Evolutionary conservation across 2,113 vertebrate species (phyloP).

Genomic region (Ibidorhyncha struthersii): DNA sequence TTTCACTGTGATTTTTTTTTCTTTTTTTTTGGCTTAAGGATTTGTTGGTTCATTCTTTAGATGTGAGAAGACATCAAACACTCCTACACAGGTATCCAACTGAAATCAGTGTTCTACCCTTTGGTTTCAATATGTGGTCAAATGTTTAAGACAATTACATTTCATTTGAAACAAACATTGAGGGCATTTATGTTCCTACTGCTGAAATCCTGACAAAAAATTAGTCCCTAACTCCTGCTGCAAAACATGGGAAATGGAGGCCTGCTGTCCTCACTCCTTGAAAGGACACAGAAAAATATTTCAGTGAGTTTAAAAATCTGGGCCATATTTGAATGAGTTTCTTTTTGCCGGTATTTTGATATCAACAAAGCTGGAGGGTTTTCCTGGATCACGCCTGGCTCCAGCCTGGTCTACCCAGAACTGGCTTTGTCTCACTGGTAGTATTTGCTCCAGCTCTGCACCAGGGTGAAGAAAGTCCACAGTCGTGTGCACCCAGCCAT

Average conservation of each 20-base stretch:
- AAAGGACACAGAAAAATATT: background rate
- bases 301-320: background rate
- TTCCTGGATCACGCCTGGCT: background rate
- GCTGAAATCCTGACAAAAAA: background rate
- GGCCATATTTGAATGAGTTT: background rate
- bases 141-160: background rate
- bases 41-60: background rate
- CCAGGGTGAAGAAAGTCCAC: background rate
- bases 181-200: background rate
- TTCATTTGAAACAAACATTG: background rate
- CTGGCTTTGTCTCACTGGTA: fast-evolving
- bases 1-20: background rate
- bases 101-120: background rate
- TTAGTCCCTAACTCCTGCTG: background rate
- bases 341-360: background rate
- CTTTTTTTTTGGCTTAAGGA: background rate
- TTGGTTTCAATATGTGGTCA: background rate
- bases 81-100: background rate
- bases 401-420: background rate
- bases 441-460: background rate
- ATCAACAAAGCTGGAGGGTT: background rate
- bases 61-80: background rate
- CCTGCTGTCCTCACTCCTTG: background rate
- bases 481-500: background rate
- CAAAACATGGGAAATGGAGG: background rate